Percentiles rank a stretch among this genome's conserved stretches.
These are phyloP conservation scores for Drosophila pseudoananassae DNA, from an alignment of 1,140 invertebrate species.

Conservation along the genomic window DNA sequence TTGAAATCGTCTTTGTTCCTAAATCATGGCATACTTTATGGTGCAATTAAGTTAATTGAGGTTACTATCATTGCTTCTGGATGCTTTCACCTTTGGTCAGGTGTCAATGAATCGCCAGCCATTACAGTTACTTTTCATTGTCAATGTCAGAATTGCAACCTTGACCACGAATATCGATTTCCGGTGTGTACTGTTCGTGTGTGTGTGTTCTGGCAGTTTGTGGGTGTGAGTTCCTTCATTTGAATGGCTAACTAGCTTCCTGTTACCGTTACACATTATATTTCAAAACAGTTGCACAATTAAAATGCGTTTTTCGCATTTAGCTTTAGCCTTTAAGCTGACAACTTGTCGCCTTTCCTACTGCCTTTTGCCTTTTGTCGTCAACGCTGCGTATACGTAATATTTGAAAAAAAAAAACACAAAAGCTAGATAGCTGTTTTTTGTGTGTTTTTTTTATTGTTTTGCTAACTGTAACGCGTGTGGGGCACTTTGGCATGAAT, in stretches of 20 bases:
- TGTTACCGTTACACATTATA: slow-evolving; percentile 47
- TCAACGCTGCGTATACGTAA: slow-evolving; percentile 61
- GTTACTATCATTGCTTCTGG: slow-evolving; percentile 3
- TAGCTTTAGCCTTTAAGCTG: slow-evolving; percentile 64
- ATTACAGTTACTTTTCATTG: slow-evolving; percentile 58
- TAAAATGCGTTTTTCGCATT: slow-evolving; percentile 51
- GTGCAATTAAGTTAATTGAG: slow-evolving; percentile 64
- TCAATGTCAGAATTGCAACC: slow-evolving; percentile 66
- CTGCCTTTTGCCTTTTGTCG: slow-evolving; percentile 20
- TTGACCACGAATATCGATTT: slow-evolving; percentile 84
- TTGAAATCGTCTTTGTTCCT: slow-evolving; percentile 29
- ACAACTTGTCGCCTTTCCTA: slow-evolving; percentile 21
- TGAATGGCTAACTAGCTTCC: slow-evolving; percentile 68
- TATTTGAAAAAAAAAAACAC: slow-evolving; percentile 17
- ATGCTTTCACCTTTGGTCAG: slow-evolving; percentile 62
- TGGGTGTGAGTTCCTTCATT: slow-evolving; percentile 19
- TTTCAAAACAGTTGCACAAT: slow-evolving; percentile 22
- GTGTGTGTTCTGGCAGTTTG: neutral
- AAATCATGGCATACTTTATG: slow-evolving; percentile 70
- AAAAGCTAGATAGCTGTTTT: slow-evolving; percentile 3
- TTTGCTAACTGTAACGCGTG: slow-evolving; percentile 26
- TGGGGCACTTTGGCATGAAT: slow-evolving; percentile 55
- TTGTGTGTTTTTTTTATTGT: neutral
- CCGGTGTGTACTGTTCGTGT: slow-evolving; percentile 49
- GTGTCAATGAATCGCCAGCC: slow-evolving; percentile 72